Evolutionary conservation across 2,797 vertebrate species (phyloP).

Genomic region (Sphaeramia orbicularis): DNA sequence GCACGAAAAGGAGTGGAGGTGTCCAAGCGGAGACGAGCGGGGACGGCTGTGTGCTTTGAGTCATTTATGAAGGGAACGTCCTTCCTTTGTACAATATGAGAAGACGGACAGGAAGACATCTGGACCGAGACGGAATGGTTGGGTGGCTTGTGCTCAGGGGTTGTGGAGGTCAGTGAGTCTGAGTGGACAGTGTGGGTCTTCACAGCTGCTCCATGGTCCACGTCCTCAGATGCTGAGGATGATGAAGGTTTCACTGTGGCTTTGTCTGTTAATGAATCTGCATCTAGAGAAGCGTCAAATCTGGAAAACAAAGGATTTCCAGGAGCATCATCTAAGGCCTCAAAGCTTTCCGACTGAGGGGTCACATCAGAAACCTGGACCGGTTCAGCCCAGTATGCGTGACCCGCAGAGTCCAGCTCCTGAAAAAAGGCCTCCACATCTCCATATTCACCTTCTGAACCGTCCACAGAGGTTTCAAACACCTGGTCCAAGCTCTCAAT

Average conservation of each 20-base stretch:
- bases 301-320: not conserved
- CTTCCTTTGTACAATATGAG: conserved; percentile 72
- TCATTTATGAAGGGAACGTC: conserved; percentile 49
- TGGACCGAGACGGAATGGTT: conserved; percentile 83
- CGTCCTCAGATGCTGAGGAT: not conserved
- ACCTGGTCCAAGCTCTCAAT: conserved; percentile 48
- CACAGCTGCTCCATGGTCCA: no score
- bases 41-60: conserved; percentile 24
- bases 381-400: conserved; percentile 71
- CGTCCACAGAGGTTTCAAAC: conserved; percentile 69
- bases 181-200: not conserved
- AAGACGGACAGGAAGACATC: conserved; percentile 78
- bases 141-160: conserved; percentile 22
- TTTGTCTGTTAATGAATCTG: not conserved
- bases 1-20: conserved; percentile 61
- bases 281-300: not conserved
- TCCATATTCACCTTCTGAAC: conserved; percentile 43
- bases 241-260: not conserved
- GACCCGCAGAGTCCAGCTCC: conserved; percentile 59
- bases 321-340: conserved; percentile 20
- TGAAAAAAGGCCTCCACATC: conserved; percentile 57
- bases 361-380: conserved; percentile 42
- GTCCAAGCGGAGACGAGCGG: conserved; percentile 40
- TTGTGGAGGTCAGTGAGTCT: not conserved
- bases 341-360: conserved; percentile 21